phyloP scores from a whole-genome alignment of 2,888 invertebrate genomes.

The Fragum whitleyi region DNA sequence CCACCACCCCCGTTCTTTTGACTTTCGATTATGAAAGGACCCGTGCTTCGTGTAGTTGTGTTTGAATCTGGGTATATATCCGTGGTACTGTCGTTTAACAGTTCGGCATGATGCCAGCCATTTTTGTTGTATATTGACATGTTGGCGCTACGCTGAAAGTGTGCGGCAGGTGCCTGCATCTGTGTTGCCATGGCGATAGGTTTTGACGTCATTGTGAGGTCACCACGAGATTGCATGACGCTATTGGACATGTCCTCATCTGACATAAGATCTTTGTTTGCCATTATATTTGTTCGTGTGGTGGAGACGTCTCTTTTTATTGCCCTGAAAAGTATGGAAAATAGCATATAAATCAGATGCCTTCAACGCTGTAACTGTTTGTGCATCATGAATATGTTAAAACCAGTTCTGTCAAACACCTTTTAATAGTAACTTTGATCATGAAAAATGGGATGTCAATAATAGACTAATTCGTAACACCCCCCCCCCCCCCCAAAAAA shows the following conservation, averaged over 20 bases:
- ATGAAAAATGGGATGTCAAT: too few relatives aligned
- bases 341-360: not conserved
- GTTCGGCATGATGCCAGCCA: slow-evolving; percentile 53
- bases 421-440: too few relatives aligned
- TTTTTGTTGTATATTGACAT: slow-evolving; percentile 56
- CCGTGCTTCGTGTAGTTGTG: slow-evolving; percentile 54
- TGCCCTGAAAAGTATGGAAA: slow-evolving; percentile 36
- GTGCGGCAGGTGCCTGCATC: slow-evolving; percentile 7
- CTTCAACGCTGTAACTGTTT: too few relatives aligned
- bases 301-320: slow-evolving; percentile 56
- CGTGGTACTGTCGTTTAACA: slow-evolving; percentile 41
- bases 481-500: too few relatives aligned
- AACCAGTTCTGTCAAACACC: too few relatives aligned
- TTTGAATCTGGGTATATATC: slow-evolving; percentile 55
- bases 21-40: slow-evolving; percentile 51
- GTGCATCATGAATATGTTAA: too few relatives aligned
- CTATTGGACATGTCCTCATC: slow-evolving; percentile 27
- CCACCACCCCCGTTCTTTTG: not conserved
- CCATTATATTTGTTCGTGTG: slow-evolving; percentile 59
- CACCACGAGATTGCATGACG: slow-evolving; percentile 23
- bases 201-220: slow-evolving; percentile 24
- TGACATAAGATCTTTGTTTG: slow-evolving; percentile 44
- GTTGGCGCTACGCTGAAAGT: slow-evolving; percentile 30
- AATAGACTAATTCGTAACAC: too few relatives aligned
- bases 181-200: slow-evolving; percentile 11